phyloP scores from a whole-genome alignment of 2,113 vertebrate genomes.

The Peromyscus californicus region DNA sequence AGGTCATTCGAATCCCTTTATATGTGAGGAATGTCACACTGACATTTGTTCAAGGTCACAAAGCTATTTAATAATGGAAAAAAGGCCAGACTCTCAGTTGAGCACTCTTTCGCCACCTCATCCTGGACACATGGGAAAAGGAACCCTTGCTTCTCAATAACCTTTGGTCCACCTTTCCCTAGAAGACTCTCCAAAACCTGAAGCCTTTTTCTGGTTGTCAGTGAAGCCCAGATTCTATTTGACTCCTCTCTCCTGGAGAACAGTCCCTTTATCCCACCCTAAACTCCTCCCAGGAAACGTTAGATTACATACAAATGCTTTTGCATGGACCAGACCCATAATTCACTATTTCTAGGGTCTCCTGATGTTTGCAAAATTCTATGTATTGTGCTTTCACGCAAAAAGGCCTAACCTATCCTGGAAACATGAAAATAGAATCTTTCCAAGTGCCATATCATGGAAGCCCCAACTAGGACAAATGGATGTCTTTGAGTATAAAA shows the following conservation, averaged over 20 bases:
- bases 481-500: slow-evolving; percentile 57
- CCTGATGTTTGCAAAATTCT: slow-evolving; percentile 12
- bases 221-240: neutral
- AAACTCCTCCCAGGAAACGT: neutral
- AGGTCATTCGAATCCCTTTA: neutral
- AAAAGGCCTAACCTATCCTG: slow-evolving; percentile 50
- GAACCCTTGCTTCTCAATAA: neutral
- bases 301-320: slow-evolving; percentile 19
- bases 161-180: neutral
- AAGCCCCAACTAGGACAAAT: neutral
- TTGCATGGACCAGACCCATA: neutral
- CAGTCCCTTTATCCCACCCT: neutral
- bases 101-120: neutral
- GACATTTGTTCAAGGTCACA: neutral
- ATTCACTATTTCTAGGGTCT: slow-evolving; percentile 28
- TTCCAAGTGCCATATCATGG: neutral
- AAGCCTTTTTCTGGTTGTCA: neutral
- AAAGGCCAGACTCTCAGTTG: neutral
- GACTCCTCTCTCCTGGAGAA: neutral
- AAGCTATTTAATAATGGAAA: neutral
- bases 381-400: slow-evolving; percentile 31
- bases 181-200: neutral
- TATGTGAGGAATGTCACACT: neutral
- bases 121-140: neutral
- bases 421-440: slow-evolving; percentile 51